phyloP scores from a whole-genome alignment of 1,140 invertebrate genomes.

The Lasaia peninsularis region DNA sequence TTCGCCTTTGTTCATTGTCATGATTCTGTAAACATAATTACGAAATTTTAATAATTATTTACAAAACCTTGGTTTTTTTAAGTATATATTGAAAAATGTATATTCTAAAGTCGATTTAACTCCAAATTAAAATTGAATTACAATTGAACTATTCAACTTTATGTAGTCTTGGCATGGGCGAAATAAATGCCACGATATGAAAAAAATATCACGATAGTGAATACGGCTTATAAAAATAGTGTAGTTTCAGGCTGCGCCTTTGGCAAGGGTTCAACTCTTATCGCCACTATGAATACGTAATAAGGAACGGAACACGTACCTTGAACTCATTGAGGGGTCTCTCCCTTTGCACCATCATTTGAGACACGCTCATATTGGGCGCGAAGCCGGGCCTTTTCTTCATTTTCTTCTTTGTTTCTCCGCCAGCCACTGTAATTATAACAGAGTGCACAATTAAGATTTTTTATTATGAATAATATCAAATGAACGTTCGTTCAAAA shows the following conservation, averaged over 20 bases:
- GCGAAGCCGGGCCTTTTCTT: constrained; percentile 79
- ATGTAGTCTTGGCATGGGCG: neutral
- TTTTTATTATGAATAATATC: constrained; percentile 7
- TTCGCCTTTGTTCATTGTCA: constrained; percentile 48
- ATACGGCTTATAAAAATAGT: constrained; percentile 32
- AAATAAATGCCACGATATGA: constrained; percentile 10
- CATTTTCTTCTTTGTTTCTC: constrained; percentile 78
- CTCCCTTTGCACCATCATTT: constrained; percentile 82
- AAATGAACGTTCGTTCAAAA: no score
- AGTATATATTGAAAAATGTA: no score
- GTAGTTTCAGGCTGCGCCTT: constrained; percentile 25
- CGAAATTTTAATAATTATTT: constrained; percentile 14
- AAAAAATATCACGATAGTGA: constrained; percentile 23
- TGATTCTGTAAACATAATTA: constrained; percentile 28
- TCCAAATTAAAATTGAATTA: no score
- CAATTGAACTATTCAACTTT: neutral
- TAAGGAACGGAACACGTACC: constrained; percentile 36
- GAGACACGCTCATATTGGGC: constrained; percentile 81
- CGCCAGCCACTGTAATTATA: constrained; percentile 65
- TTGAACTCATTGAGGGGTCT: constrained; percentile 58
- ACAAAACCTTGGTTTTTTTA: neutral
- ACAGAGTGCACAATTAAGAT: constrained; percentile 30
- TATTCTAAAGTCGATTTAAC: no score
- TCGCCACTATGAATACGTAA: constrained; percentile 54
- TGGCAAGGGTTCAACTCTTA: constrained; percentile 48